Evolutionary conservation across 2,888 invertebrate genomes (phyloP).

Genomic region (Gisinianus flammeolus): DNA sequence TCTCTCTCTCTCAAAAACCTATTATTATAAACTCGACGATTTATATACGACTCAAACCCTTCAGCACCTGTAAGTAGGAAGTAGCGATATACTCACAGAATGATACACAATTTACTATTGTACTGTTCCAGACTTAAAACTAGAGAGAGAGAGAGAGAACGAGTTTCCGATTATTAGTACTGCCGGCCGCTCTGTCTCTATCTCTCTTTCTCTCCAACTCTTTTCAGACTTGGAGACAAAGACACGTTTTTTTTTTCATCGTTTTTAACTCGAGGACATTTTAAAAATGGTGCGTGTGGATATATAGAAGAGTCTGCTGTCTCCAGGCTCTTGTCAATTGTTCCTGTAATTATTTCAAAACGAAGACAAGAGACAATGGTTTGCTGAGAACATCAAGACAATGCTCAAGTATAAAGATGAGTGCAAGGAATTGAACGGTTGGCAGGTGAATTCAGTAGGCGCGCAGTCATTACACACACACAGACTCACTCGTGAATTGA

Average conservation of each 20-base stretch:
- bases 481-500: neutral
- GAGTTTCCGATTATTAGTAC: too few species aligned
- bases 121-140: too few species aligned
- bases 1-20: conserved; percentile 8
- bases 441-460: conserved; percentile 13
- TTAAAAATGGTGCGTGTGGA: conserved; percentile 43
- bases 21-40: too few species aligned
- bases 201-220: conserved; percentile 3
- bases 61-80: conserved; percentile 11
- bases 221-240: conserved; percentile 23
- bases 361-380: conserved; percentile 34
- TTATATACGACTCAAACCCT: neutral
- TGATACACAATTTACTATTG: conserved; percentile 4
- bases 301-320: conserved; percentile 44
- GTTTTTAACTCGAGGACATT: conserved; percentile 25
- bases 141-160: too few species aligned
- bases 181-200: too few species aligned
- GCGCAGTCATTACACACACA: neutral
- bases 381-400: conserved; percentile 23
- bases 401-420: conserved; percentile 14
- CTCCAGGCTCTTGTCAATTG: conserved; percentile 49
- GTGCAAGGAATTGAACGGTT: conserved; percentile 19
- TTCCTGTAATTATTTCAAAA: conserved; percentile 48
- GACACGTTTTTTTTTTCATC: conserved; percentile 15
- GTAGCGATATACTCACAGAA: too few species aligned